Evolutionary conservation across 1,140 invertebrate species (phyloP).

Genomic region (Dendroctonus valens): DNA sequence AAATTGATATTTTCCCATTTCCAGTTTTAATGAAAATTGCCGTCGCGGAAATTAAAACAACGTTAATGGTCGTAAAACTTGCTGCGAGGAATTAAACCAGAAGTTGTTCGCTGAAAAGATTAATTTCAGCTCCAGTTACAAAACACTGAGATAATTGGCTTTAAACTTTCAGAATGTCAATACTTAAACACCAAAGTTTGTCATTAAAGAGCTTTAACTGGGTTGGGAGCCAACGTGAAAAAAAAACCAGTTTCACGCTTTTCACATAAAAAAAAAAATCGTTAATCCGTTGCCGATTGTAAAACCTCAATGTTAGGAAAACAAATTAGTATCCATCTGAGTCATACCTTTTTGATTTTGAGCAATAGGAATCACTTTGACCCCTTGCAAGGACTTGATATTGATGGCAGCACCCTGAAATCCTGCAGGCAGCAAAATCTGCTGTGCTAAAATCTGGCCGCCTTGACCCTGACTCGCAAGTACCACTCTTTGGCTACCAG

Average conservation of each 20-base stretch:
- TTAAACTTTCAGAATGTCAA: neutral
- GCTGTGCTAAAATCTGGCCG: conserved; percentile 53
- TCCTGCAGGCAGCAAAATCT: conserved; percentile 58
- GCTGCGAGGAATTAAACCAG: neutral
- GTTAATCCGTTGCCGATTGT: neutral
- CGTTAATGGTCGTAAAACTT: neutral
- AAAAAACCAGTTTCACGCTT: neutral
- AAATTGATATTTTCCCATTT: neutral
- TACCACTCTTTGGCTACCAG: conserved; percentile 57
- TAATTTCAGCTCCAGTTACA: conserved; percentile 2
- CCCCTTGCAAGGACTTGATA: conserved; percentile 65
- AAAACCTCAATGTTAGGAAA: neutral
- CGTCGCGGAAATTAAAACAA: neutral
- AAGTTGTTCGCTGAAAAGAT: neutral
- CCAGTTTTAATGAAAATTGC: neutral
- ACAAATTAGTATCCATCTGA: neutral
- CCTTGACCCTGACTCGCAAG: conserved; percentile 60
- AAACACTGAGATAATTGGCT: conserved; percentile 7
- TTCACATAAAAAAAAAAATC: neutral
- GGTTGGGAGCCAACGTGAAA: neutral
- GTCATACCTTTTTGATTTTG: conserved; percentile 45
- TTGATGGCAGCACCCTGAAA: conserved; percentile 60
- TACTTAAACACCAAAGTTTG: no score
- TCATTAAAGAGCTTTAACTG: no score
- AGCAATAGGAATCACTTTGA: conserved; percentile 65